Base-by-base conservation (phyloP, 1,140 invertebrate genomes). In the Armadillidium nasatum region DNA sequence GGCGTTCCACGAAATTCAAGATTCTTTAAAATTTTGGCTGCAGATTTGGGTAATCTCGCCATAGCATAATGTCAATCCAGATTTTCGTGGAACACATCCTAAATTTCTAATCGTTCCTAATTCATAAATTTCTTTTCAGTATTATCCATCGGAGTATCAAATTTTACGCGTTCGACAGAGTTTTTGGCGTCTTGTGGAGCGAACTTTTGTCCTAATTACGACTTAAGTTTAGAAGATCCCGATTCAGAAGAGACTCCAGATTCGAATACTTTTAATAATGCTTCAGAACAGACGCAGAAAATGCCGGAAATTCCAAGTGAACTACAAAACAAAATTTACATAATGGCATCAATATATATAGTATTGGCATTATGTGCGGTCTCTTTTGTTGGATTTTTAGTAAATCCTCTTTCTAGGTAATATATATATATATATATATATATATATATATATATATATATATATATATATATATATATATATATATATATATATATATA, bases 391-490 rank as follows among this genome's bases (percentile, higher is more conserved):
- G 91, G 91, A 2, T 82, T 95, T 7, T 91, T 97, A 73, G 89
- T 99, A 33, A 95, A 98, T 86, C 92, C 94, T 10, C 87, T 97
- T 0, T 92, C 92, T 76, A 92, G 92, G 89, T 93, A 86, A 74
- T n/a, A n/a, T n/a, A n/a, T n/a, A n/a, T n/a, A n/a, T n/a, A n/a
- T n/a, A n/a, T n/a, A n/a, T n/a, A n/a, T n/a, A n/a, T n/a, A n/a
- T n/a, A n/a, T n/a, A n/a, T n/a, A n/a, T n/a, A n/a, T n/a, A n/a
- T n/a, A n/a, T n/a, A n/a, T n/a, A n/a, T n/a, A n/a, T n/a, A n/a
- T n/a, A n/a, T n/a, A n/a, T n/a, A n/a, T n/a, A n/a, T n/a, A n/a
- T n/a, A n/a, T n/a, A n/a, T n/a, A n/a, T n/a, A n/a, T n/a, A n/a
- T n/a, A n/a, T n/a, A n/a, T n/a, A n/a, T n/a, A n/a, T n/a, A n/a